A percentile compares a stretch with the other conserved stretches of the same genome.
Evolutionary conservation across 2,113 vertebrate species (phyloP).

Genomic region (Boulengeromyrus knoepffleri): DNA sequence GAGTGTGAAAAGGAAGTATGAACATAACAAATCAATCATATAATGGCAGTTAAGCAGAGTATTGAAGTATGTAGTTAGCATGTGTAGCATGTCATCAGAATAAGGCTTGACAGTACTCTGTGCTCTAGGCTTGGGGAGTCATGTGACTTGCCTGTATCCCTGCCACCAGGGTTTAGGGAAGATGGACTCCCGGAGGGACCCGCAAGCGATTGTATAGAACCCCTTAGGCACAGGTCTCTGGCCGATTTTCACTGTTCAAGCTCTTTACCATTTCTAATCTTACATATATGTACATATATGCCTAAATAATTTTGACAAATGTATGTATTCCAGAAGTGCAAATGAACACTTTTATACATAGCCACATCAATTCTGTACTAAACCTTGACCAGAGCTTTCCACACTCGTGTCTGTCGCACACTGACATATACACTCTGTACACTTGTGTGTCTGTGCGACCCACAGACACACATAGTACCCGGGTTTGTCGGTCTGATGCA

Average conservation of each 20-base stretch:
- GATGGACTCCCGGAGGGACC: background rate
- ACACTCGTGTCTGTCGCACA: background rate
- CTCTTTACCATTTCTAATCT: background rate
- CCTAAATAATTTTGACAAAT: background rate
- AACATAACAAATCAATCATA: background rate
- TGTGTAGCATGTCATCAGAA: background rate
- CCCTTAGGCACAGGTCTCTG: background rate
- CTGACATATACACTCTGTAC: conserved; percentile 16
- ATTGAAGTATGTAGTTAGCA: background rate
- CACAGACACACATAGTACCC: background rate
- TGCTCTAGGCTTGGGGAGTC: background rate
- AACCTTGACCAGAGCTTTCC: background rate
- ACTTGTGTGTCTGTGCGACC: background rate
- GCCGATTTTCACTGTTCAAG: background rate
- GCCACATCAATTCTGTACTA: background rate
- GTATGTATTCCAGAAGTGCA: background rate
- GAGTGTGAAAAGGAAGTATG: background rate
- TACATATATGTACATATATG: background rate
- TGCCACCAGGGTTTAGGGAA: background rate
- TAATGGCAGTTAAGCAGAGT: background rate
- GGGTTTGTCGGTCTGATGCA: background rate
- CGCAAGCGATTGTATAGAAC: background rate
- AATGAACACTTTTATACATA: background rate
- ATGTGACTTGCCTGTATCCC: background rate
- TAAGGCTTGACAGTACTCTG: background rate